Conservation (phyloP, 2,888 invertebrate species). For the Chaetoderma sp. region DNA sequence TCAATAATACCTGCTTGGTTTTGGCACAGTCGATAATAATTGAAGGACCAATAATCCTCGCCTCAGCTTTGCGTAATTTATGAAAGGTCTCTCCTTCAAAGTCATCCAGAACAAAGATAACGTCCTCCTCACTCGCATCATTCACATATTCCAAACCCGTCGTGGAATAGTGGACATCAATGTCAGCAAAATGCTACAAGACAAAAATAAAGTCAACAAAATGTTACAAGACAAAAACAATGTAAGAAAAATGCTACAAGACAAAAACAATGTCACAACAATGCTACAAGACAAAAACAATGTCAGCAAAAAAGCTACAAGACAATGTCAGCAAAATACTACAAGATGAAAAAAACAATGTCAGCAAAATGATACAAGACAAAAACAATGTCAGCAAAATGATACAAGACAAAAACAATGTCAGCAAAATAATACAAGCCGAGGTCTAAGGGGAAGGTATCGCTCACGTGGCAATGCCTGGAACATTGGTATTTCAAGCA, state of each 20-base stretch:
- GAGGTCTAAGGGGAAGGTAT: too few relatives aligned
- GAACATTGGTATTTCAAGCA: too few relatives aligned
- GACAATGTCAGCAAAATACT: not conserved
- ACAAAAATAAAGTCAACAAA: not conserved
- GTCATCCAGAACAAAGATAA: slow-evolving; percentile 80
- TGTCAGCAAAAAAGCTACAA: too few relatives aligned
- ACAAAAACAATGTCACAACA: not conserved
- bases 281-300: not conserved
- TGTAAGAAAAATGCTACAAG: too few relatives aligned
- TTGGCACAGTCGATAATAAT: slow-evolving; percentile 63
- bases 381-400: not conserved
- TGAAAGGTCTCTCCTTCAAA: slow-evolving; percentile 82
- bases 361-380: not conserved
- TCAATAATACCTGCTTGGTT: slow-evolving; percentile 69
- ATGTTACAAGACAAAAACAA: not conserved
- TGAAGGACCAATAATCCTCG: slow-evolving; percentile 68
- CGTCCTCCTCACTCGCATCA: slow-evolving; percentile 69
- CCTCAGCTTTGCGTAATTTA: slow-evolving; percentile 72
- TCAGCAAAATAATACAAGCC: too few relatives aligned
- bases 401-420: not conserved
- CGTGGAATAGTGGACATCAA: slow-evolving; percentile 44
- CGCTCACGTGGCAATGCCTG: too few relatives aligned
- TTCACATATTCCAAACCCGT: slow-evolving; percentile 67
- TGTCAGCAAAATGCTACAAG: not conserved
- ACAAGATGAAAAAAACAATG: not conserved